A percentile compares a stretch with the other conserved stretches of the same genome.
phyloP scores from a whole-genome alignment of 2,888 invertebrate genomes.

The Eucera pruinosa region DNA sequence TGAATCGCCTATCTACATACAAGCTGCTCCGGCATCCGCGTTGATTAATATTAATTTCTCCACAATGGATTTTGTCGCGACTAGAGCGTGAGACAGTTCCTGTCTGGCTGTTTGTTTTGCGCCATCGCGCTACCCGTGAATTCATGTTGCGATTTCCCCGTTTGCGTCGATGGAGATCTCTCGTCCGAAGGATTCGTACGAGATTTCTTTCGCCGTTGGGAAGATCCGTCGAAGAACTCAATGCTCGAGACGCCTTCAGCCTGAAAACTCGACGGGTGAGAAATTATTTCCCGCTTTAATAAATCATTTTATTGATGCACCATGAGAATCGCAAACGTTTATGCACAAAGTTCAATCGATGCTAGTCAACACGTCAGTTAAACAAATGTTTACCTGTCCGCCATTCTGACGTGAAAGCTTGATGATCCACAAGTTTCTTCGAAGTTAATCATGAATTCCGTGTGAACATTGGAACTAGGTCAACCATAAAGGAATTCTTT shows the following conservation, averaged over 20 bases:
- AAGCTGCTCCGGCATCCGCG: slow-evolving; percentile 38
- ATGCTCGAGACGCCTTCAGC: background rate
- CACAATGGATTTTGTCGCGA: slow-evolving; percentile 62
- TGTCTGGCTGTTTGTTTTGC: slow-evolving; percentile 33
- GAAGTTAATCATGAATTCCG: background rate
- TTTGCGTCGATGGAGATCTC: slow-evolving; percentile 17
- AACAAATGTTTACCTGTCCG: background rate
- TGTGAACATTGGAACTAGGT: slow-evolving; percentile 1
- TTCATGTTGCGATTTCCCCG: slow-evolving; percentile 39
- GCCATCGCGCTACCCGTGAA: slow-evolving; percentile 41
- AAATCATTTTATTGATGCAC: no score
- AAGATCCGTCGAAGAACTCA: background rate
- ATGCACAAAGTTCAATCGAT: background rate
- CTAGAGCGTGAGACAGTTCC: slow-evolving; percentile 65
- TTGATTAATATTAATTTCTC: slow-evolving; percentile 70
- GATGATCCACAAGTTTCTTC: background rate
- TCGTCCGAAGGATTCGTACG: slow-evolving; percentile 12
- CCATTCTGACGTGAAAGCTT: background rate
- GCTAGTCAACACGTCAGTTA: background rate
- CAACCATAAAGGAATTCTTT: background rate
- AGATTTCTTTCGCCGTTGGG: slow-evolving; percentile 8
- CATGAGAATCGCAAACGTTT: no score
- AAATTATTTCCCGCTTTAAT: no score
- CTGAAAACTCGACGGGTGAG: background rate
- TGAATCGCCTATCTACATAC: slow-evolving; percentile 52